Base-by-base conservation (phyloP, 1,140 invertebrate species). In the Orussus abietinus region DNA sequence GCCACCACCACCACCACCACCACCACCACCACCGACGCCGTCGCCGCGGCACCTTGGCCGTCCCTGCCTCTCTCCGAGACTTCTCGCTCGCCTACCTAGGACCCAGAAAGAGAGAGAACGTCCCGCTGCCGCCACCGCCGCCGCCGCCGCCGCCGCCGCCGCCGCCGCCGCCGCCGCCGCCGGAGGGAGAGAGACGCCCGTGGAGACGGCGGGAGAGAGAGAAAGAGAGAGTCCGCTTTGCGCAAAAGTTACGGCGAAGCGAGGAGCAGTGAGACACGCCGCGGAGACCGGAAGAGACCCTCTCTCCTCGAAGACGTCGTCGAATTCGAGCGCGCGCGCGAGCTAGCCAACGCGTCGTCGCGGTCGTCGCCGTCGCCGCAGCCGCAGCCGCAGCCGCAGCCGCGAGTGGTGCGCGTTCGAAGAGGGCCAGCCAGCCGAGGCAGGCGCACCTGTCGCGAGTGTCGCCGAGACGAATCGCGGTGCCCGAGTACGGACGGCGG, bases 221-320 rank as follows among this genome's bases (percentile, higher is more conserved):
- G 13, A 50, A 42, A 41, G 29, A 9, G 43, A 50, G 42, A 37
- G 35, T 47, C 45, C 43, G 60, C 57, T 67, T 67, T 66, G 63
- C 62, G 63, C 63, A 67, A 67, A 66, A 66, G 57, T 66, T 59
- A 62, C 54, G 53, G 53, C 46, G 49, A 49, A 52, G 49, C 53
- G 51, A 55, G 48, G 49, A 59, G 48, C 59, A 62, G 59, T 61
- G 57, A 63, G 57, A 62, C 52, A 60, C 50, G 41, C 54, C 61
- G 55, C 60, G 56, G 63, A 62, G 57, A 66, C 64, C 63, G 63
- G 63, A 67, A 67, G 63, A 59, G 61, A 64, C 45, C 55, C 49
- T 61, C 55, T 59, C 56, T 55, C 52, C 49, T 48, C 50, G 43
- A 52, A 49, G 42, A 51, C 47, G 44, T 19, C 42, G 44, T 38